Conservation (phyloP, 2,888 invertebrate species). For the Chrysolina oricalcia region DNA sequence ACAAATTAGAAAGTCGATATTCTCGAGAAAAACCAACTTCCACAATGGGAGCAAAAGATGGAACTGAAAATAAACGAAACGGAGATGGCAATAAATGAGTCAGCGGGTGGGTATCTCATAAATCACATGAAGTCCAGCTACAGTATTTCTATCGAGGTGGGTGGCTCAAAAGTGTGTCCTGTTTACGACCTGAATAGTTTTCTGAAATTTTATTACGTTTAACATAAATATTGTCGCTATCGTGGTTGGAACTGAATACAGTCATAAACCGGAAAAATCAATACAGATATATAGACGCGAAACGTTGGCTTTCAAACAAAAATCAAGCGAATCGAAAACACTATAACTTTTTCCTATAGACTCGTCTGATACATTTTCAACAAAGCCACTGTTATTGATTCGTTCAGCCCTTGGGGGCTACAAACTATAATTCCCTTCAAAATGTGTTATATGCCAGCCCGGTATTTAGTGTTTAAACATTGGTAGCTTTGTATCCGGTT, state of each 20-base stretch:
- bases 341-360: too few species aligned
- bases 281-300: background rate
- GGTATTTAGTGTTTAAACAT: slow-evolving; percentile 38
- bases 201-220: slow-evolving; percentile 61
- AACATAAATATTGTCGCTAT: slow-evolving; percentile 64
- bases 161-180: slow-evolving; percentile 64
- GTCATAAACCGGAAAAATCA: slow-evolving; percentile 57
- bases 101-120: slow-evolving; percentile 67
- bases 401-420: background rate
- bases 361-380: background rate
- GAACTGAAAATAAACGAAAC: slow-evolving; percentile 65
- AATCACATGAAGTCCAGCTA: slow-evolving; percentile 58
- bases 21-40: slow-evolving; percentile 61
- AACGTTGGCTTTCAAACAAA: background rate
- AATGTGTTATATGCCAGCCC: background rate
- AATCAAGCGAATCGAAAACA: background rate
- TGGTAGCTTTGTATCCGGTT: slow-evolving; percentile 40
- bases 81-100: slow-evolving; percentile 63
- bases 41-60: slow-evolving; percentile 50
- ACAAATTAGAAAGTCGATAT: slow-evolving; percentile 50
- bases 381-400: background rate
- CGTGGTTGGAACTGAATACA: slow-evolving; percentile 55
- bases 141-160: slow-evolving; percentile 55
- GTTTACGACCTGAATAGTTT: slow-evolving; percentile 59
- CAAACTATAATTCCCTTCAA: background rate